Evolutionary conservation across 2,797 vertebrate species (phyloP), one percentile per base, ranked within the genome.

Genomic region (Malurus splendens): DNA sequence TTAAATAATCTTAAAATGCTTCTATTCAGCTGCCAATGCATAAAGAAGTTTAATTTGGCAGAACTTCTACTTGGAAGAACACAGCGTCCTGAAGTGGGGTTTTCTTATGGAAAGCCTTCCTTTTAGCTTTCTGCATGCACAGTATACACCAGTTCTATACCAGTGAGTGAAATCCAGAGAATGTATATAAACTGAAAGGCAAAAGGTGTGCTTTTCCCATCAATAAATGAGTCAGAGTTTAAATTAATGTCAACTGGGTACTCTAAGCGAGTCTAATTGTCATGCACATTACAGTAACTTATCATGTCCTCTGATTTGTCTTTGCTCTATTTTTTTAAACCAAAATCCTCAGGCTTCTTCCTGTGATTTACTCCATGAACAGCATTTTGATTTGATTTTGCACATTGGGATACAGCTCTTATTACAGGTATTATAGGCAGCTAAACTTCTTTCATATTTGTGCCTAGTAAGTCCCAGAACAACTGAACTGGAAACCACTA

Each of bases 11-110:
- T 72, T 64, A 64, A 80, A 71, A 70, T 66, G 8, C 15, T 71
- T 91, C 52, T 73, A n/a, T 55, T 84, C 45, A 17, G 19, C 64
- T 82, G 32, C 57, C 62, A 92, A 25, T 9, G 27, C 5, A 36
- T 22, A 45, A 59, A 84, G 55, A 22, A 57, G 25, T 76, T 77
- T 38, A 71, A 85, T 68, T 90, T 93, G 82, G 70, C 73, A 91
- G 73, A 89, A 94, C 3, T 89, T 82, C 39, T 77, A 6, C n/a
- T 72, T 87, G 59, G 62, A 89, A 75, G 76, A 87, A 77, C 68
- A 52, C 12, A 27, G 32, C 32, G 47, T 83, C 59, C 76, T 65
- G 22, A 78, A 80, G 44, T 1, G 17, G 5, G 3, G 3, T 90
- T 80, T 85, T 65, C 61, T 77, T 68, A 65, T 6, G 32, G 47